phyloP scores from a whole-genome alignment of 2,113 vertebrate species.

The Phylloscopus trochiloides region DNA sequence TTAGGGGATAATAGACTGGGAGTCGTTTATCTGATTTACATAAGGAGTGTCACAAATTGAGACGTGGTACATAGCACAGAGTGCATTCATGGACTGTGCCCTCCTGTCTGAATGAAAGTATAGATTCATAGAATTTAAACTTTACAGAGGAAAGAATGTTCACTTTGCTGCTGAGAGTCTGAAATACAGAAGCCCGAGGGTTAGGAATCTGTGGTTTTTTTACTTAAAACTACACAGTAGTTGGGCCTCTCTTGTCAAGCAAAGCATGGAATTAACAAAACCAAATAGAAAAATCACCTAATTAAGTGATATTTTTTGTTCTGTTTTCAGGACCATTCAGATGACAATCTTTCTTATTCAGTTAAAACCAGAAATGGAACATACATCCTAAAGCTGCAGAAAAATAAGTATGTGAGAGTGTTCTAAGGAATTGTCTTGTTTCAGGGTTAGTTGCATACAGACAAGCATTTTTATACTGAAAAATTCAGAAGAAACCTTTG shows the following conservation, averaged over 20 bases:
- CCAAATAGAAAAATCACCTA: background rate
- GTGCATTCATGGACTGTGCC: background rate
- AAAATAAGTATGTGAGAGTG: conserved; percentile 64
- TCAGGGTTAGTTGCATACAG: background rate
- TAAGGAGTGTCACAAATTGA: background rate
- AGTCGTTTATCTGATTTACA: background rate
- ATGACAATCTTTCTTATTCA: conserved; percentile 56
- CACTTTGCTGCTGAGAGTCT: background rate
- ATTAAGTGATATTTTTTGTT: background rate
- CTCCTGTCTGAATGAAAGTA: background rate
- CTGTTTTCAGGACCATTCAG: conserved; percentile 52
- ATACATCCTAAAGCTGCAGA: conserved; percentile 62
- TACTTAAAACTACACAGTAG: background rate
- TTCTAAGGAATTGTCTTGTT: background rate
- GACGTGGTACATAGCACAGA: background rate
- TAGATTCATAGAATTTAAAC: background rate
- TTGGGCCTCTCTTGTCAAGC: background rate
- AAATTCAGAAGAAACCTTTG: background rate
- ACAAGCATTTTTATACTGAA: background rate
- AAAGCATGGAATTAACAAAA: background rate
- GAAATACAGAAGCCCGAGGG: background rate
- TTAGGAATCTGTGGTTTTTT: background rate
- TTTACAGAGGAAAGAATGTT: background rate
- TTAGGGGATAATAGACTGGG: background rate
- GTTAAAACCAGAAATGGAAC: conserved; percentile 63